Percentiles rank a stretch among this genome's conserved stretches.
Evolutionary conservation across 2,888 invertebrate species (phyloP).

Genomic region (Drosophila testacea): DNA sequence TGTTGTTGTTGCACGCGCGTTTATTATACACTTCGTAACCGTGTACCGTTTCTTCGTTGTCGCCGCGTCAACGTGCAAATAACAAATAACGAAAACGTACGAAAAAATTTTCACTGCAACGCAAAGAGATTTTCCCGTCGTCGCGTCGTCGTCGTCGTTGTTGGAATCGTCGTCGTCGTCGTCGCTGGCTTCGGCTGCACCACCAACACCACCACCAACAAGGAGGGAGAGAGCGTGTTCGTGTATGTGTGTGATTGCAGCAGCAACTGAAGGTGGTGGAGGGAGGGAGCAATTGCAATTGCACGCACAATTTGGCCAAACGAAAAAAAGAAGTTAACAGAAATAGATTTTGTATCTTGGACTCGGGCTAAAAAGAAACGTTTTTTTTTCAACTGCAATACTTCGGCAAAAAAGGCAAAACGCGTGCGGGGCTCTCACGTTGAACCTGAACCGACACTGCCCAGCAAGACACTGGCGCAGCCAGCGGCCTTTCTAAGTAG

Average conservation of each 20-base stretch:
- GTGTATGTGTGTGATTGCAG: slow-evolving; percentile 18
- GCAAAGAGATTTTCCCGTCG: slow-evolving; percentile 78
- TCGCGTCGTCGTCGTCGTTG: slow-evolving; percentile 63
- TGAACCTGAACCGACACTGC: slow-evolving; percentile 85
- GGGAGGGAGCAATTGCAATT: slow-evolving; percentile 40
- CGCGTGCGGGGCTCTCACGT: slow-evolving; percentile 82
- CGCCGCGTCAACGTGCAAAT: slow-evolving; percentile 84
- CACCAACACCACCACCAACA: slow-evolving; percentile 58
- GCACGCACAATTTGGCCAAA: slow-evolving; percentile 69
- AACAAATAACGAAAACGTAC: slow-evolving; percentile 83
- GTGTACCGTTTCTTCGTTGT: slow-evolving; percentile 75
- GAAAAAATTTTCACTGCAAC: slow-evolving; percentile 81
- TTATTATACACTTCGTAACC: slow-evolving; percentile 53
- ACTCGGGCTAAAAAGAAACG: slow-evolving; percentile 34
- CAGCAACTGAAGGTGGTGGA: slow-evolving; percentile 18
- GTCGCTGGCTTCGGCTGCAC: slow-evolving; percentile 54
- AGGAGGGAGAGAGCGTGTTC: slow-evolving; percentile 16
- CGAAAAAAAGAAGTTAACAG: slow-evolving; percentile 41
- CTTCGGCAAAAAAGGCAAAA: slow-evolving; percentile 45
- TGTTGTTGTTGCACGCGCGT: slow-evolving; percentile 58
- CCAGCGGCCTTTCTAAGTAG: slow-evolving; percentile 82
- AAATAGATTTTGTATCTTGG: slow-evolving; percentile 15
- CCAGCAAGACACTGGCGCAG: slow-evolving; percentile 80
- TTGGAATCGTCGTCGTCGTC: slow-evolving; percentile 33
- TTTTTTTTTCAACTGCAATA: slow-evolving; percentile 9